Conservation (phyloP, 2,113 vertebrate species). For the human region DNA sequence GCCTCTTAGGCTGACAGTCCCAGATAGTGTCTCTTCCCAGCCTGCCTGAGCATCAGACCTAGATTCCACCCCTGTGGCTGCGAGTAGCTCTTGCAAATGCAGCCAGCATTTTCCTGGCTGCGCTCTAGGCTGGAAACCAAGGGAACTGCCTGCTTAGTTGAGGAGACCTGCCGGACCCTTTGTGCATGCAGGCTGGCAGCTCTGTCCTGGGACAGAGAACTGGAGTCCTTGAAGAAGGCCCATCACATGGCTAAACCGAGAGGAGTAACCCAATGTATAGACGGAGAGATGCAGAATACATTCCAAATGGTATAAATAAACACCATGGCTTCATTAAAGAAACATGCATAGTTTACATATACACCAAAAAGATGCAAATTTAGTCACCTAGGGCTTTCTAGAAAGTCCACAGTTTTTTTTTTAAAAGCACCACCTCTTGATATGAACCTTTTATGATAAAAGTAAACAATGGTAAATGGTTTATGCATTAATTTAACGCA, state of each 20-base stretch:
- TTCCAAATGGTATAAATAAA: neutral
- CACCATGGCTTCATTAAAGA: neutral
- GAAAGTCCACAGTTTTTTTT: neutral
- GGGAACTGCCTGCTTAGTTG: neutral
- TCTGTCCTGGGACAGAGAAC: neutral
- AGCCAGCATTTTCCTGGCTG: neutral
- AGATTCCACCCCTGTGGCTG: neutral
- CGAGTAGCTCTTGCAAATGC: neutral
- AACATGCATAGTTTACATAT: neutral
- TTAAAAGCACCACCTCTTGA: neutral
- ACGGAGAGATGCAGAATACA: neutral
- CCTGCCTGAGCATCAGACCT: neutral
- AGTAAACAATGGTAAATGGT: too few species aligned
- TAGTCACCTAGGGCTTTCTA: neutral
- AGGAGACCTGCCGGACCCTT: neutral
- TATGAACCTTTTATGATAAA: neutral
- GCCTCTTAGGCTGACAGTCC: neutral
- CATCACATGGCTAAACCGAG: neutral
- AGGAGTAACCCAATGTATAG: neutral
- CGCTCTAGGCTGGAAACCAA: neutral
- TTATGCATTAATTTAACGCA: neutral
- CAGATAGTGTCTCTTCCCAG: neutral
- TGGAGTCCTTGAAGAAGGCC: neutral
- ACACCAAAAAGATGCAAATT: neutral
- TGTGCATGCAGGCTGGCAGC: neutral